These are phyloP conservation scores for Propithecus deckenii DNA, from an alignment of 2,797 vertebrate genomes.

Conservation along the genomic window DNA sequence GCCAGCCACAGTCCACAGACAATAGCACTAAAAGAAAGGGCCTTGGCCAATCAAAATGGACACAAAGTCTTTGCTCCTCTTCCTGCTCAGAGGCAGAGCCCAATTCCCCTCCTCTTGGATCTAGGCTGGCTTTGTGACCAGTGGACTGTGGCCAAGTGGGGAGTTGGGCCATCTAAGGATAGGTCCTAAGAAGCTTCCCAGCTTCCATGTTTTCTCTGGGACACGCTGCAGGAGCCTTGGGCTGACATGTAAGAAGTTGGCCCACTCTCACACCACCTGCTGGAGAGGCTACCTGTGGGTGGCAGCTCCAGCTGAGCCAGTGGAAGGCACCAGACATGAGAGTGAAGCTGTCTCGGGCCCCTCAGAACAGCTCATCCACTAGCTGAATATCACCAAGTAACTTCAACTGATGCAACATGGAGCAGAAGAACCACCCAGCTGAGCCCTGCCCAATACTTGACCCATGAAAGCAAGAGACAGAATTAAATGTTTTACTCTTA, in stretches of 20 bases:
- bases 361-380: not conserved
- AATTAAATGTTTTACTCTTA: not conserved
- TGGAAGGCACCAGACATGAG: too few species aligned
- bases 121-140: not conserved
- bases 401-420: fast-evolving
- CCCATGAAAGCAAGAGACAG: not conserved
- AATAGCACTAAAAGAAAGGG: not conserved
- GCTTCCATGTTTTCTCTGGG: not conserved
- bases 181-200: not conserved
- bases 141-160: not conserved
- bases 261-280: not conserved
- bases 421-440: not conserved
- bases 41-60: not conserved
- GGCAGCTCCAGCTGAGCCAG: not conserved
- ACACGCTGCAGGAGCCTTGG: not conserved
- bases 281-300: not conserved
- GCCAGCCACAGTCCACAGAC: not conserved
- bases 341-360: fast-evolving
- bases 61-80: not conserved
- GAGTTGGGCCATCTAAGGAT: not conserved
- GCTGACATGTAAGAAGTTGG: not conserved
- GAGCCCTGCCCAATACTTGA: not conserved
- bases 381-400: not conserved
- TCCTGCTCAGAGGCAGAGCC: not conserved
- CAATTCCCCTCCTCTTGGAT: not conserved